phyloP scores from a whole-genome alignment of 1,140 invertebrate species.

The Drosophila parvula region DNA sequence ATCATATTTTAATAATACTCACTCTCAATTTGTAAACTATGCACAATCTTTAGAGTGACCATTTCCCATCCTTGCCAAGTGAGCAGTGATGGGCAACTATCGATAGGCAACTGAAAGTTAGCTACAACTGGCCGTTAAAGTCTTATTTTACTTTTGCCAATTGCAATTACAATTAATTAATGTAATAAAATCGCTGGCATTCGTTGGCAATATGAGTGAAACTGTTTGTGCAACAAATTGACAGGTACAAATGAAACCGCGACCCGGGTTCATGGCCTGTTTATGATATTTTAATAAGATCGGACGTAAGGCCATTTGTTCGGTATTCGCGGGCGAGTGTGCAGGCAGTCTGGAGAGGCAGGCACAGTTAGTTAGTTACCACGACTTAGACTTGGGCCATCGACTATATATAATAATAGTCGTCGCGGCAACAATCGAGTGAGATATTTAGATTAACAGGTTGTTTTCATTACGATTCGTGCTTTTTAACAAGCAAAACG shows the following conservation, averaged over 20 bases:
- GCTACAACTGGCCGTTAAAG: not conserved
- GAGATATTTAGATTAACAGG: conserved; percentile 84
- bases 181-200: conserved; percentile 35
- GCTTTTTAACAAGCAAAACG: conserved; percentile 84
- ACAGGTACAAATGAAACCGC: conserved; percentile 72
- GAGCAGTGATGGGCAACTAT: not conserved
- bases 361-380: conserved; percentile 70
- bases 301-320: conserved; percentile 73
- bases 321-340: conserved; percentile 52
- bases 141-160: conserved; percentile 17
- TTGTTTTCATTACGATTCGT: conserved; percentile 83
- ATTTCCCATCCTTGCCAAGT: too few relatives aligned
- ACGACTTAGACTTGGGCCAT: conserved; percentile 62
- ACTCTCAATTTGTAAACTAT: not conserved
- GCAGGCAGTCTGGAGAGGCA: conserved; percentile 12
- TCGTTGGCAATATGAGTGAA: conserved; percentile 41
- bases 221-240: conserved; percentile 67
- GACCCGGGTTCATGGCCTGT: conserved; percentile 63
- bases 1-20: not conserved
- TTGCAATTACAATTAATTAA: conserved; percentile 35
- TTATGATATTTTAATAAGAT: conserved; percentile 84
- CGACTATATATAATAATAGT: conserved; percentile 82
- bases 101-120: not conserved
- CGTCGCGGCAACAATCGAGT: conserved; percentile 73
- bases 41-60: not conserved